Base-by-base conservation (phyloP, 2,113 vertebrate genomes). In the Platanista minor region DNA sequence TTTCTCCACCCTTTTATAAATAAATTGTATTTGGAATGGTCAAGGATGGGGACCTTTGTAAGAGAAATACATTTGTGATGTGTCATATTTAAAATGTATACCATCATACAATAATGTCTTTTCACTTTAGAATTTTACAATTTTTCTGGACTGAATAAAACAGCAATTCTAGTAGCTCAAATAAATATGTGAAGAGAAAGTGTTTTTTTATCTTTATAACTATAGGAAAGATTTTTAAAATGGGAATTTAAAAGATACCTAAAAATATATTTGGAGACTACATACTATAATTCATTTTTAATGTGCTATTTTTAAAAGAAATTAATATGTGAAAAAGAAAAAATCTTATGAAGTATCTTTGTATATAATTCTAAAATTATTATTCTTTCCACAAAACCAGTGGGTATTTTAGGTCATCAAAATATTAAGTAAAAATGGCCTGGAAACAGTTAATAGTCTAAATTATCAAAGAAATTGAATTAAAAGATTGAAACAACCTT, bases 91-190 rank as follows among this genome's bases (percentile, higher is more conserved):
- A 82, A 91, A 91, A 41, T 87, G 29, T 61, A 74, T 89, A 36
- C 41, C 18, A 75, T 14, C 5, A 86, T 23, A 87, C 17, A 91
- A 49, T 54, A 80, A 75, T n/a, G 12, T 71, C 25, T 96, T 84
- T 83, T 94, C 46, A 91, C 6, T 69, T 78, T 11, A 90, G 21
- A 33, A 94, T 75, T 91, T 49, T 86, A 83, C 61, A 12, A n/a
- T 90, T 89, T 85, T 95, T 83, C 72, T 96, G 81, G 57, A 90
- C 25, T 87, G 36, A 92, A 46, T n/a, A 91, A n/a, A 49, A 12
- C 23, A 84, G 13, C 7, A 89, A 93, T 62, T 85, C 46, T 43
- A 6, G 5, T 52, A 89, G 66, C 36, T 77, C 59, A 91, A 95
- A 87, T 71, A 91, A 91, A 84, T 69, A 92, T 57, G n/a, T 84